These are phyloP conservation scores for Microtus pennsylvanicus DNA, from an alignment of 2,113 vertebrate genomes.

Conservation along the genomic window DNA sequence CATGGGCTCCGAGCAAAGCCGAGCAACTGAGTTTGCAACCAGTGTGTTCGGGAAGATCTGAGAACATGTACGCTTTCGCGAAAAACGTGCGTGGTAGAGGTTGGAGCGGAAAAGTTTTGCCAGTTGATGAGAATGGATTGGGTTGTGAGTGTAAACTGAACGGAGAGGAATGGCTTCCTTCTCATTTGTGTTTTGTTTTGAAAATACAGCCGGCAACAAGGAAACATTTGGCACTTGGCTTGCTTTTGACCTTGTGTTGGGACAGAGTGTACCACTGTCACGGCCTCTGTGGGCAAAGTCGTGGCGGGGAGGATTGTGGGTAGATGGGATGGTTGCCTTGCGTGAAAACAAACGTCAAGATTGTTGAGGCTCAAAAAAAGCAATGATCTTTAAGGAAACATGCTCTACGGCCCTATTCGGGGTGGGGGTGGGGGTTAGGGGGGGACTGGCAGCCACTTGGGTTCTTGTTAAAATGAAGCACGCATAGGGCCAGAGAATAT, in stretches of 20 bases:
- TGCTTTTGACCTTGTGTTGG: constrained; percentile 54
- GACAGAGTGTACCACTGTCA: background rate
- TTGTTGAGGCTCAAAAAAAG: background rate
- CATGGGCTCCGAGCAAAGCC: background rate
- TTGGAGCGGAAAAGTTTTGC: background rate
- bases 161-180: background rate
- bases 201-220: constrained; percentile 55
- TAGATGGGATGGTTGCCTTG: background rate
- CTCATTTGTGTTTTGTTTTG: constrained; percentile 65
- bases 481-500: accelerated
- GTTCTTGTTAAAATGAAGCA: background rate
- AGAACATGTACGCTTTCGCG: accelerated
- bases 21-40: background rate
- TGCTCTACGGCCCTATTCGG: accelerated
- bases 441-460: background rate
- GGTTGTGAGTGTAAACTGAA: constrained; percentile 13
- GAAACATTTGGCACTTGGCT: constrained; percentile 59
- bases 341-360: background rate
- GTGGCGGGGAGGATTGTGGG: background rate
- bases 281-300: background rate
- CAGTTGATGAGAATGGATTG: background rate
- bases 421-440: too few species aligned
- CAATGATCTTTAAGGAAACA: background rate
- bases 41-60: background rate
- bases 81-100: background rate